Conservation (phyloP, 2,113 vertebrate genomes). For the Mustela nigripes region DNA sequence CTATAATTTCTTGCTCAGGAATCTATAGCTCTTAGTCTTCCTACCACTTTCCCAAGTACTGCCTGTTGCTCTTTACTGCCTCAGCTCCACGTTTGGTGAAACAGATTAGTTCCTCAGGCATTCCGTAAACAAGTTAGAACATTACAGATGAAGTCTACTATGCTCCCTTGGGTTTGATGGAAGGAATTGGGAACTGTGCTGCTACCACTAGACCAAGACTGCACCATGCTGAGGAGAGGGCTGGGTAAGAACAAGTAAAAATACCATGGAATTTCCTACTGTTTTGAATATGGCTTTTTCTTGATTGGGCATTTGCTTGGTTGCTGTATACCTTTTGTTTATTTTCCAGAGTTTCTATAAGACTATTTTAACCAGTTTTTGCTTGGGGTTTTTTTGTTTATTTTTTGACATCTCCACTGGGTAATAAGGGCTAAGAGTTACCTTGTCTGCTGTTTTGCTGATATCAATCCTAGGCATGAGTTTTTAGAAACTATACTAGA, state of each 20-base stretch:
- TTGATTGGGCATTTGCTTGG: neutral
- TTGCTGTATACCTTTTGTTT: neutral
- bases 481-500: slow-evolving; percentile 48
- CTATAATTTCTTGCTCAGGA: neutral
- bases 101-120: neutral
- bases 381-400: neutral
- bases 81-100: neutral
- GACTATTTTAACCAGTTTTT: neutral
- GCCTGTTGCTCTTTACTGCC: neutral
- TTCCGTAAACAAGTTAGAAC: neutral
- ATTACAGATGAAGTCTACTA: neutral
- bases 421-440: neutral
- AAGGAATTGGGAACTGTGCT: neutral
- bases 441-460: neutral
- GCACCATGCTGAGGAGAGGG: neutral
- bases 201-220: neutral
- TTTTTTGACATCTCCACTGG: neutral
- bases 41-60: neutral
- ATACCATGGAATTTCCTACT: neutral
- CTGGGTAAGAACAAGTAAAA: neutral
- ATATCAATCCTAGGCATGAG: neutral
- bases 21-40: neutral
- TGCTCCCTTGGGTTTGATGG: neutral
- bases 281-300: neutral
- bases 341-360: neutral